Percentiles rank a stretch among this genome's conserved stretches.
Evolutionary conservation across 2,888 invertebrate genomes (phyloP).

Genomic region (Scaptomyza caliginosa): DNA sequence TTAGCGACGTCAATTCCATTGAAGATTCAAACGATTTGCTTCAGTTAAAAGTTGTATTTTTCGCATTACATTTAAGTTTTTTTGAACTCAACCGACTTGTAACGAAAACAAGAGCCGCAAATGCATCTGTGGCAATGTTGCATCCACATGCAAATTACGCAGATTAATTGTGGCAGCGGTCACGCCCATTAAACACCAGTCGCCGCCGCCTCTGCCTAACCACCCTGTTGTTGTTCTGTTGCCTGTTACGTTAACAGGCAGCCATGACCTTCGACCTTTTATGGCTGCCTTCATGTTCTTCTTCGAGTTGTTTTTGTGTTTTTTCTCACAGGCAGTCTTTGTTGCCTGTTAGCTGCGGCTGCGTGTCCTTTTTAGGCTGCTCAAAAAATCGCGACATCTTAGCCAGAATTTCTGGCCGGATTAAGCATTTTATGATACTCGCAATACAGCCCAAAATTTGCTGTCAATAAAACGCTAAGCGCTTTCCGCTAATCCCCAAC

Average conservation of each 20-base stretch:
- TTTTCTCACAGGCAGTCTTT: conserved; percentile 67
- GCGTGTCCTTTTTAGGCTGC: conserved; percentile 54
- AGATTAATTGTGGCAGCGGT: conserved; percentile 65
- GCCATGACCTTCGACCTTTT: conserved; percentile 74
- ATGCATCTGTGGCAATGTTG: conserved; percentile 8
- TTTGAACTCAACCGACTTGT: conserved; percentile 47
- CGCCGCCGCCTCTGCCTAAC: conserved; percentile 10
- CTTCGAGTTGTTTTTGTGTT: background rate
- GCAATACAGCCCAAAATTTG: conserved; percentile 25
- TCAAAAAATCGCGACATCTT: conserved; percentile 65
- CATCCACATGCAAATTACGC: conserved; percentile 70
- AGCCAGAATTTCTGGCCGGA: conserved; percentile 65
- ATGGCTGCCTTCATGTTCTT: no score
- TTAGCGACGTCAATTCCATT: conserved; percentile 45
- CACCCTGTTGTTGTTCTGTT: conserved; percentile 1
- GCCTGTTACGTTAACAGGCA: conserved; percentile 36
- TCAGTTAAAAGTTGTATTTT: conserved; percentile 10
- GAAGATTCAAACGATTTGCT: conserved; percentile 46
- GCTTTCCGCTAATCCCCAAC: conserved; percentile 59
- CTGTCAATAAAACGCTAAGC: conserved; percentile 74
- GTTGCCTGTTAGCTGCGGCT: conserved; percentile 23
- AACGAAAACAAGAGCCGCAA: background rate
- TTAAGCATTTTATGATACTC: conserved; percentile 59
- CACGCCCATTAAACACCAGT: conserved; percentile 58
- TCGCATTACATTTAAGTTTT: background rate